Evolutionary conservation across 2,797 vertebrate genomes (phyloP), one percentile per base, ranked within the genome.

Genomic region (Anguilla anguilla): DNA sequence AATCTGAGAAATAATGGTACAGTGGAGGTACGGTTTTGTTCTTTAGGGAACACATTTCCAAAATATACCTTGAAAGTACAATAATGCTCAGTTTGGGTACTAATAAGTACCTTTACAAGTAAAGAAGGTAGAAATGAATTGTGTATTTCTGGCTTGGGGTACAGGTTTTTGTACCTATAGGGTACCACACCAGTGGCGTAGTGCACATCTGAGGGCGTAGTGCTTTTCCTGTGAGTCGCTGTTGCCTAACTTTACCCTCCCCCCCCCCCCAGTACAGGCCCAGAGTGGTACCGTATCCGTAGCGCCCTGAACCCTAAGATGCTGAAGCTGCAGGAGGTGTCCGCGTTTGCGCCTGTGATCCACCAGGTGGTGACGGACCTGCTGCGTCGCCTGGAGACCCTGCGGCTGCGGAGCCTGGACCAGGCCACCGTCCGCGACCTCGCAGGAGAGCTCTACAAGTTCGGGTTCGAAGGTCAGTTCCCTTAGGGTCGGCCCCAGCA

Each of bases 391-490:
- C 0, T 97, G 0, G 93, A 97, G 88, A 28, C 90, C 0, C 91
- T 97, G 1, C 92, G 96, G 0, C 11, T 87, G 7, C 87, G 86
- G 85, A 96, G 95, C 35, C 89, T 19, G 3, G 95, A 97, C 87
- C 31, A 81, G 61, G 57, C 64, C 90, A 95, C 94, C 0, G 94
- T 97, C 1, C 43, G 87, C 0, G 91, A 97, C 6, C 15, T 97
- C 11, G 61, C 95, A 0, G 67, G 93, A 0, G 96, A 97, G 89
- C 92, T 97, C 84, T 96, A 97, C 92, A 97, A 94, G 91, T 97
- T 97, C 10, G 96, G 96, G 85, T 97, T 97, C 85, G 96, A 97
- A 95, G 96, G 96, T 97, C 46, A 39, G 86, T 9, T 28, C 28
- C 51, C 81, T 7, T 19, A 6, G 31, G 28, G 69, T 72, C 25